These are phyloP conservation scores for Xylocopa sonorina DNA, from an alignment of 1,140 invertebrate genomes.

Conservation along the genomic window DNA sequence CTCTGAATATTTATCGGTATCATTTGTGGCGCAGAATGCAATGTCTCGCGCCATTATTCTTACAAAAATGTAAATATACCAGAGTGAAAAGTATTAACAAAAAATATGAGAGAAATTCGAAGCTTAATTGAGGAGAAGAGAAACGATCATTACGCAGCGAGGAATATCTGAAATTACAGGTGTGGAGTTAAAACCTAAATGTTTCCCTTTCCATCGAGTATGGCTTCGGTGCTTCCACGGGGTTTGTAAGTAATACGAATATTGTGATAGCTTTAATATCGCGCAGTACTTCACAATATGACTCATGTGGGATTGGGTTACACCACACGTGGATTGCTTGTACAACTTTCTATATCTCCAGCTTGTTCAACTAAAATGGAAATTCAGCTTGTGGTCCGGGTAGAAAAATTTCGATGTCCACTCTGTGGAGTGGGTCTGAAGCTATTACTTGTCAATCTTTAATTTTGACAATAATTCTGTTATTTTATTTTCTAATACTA, in stretches of 20 bases:
- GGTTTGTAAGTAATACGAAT: slow-evolving; percentile 16
- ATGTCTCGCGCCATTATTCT: too few species aligned
- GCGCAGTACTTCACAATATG: background rate
- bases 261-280: slow-evolving; percentile 22
- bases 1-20: too few species aligned
- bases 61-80: background rate
- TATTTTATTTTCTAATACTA: background rate
- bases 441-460: background rate
- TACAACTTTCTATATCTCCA: slow-evolving; percentile 18
- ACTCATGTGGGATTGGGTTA: slow-evolving; percentile 27
- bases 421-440: background rate
- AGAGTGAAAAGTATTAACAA: too few species aligned
- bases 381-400: background rate
- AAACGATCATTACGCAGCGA: too few species aligned
- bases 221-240: background rate
- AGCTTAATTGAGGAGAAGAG: background rate
- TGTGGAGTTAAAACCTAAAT: too few species aligned
- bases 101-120: background rate
- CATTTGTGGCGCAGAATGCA: too few species aligned
- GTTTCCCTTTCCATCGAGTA: background rate
- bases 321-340: slow-evolving; percentile 15
- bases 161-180: background rate
- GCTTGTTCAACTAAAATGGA: background rate
- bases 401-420: slow-evolving; percentile 2
- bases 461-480: background rate